Conservation (phyloP, 1,140 invertebrate species). For the Dreissena polymorpha region DNA sequence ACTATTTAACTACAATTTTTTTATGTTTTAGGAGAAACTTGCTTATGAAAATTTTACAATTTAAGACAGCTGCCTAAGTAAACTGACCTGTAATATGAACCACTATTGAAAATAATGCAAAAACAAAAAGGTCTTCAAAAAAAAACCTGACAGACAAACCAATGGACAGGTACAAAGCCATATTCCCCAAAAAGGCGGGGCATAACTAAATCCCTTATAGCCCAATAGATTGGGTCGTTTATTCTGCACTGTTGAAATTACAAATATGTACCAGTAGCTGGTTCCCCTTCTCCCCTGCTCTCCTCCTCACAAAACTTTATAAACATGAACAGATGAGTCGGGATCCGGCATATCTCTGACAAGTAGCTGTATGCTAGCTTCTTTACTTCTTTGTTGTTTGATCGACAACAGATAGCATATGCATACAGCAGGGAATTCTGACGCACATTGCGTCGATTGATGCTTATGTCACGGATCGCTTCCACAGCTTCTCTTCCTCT, state of each 20-base stretch:
- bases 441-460: constrained; percentile 73
- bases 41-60: neutral
- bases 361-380: constrained; percentile 60
- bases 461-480: constrained; percentile 72
- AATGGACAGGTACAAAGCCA: too few relatives aligned
- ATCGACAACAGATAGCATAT: constrained; percentile 75
- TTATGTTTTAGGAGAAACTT: neutral
- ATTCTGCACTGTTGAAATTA: too few relatives aligned
- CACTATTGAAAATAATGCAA: neutral
- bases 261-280: neutral
- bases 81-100: neutral
- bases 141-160: neutral
- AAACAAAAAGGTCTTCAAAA: neutral
- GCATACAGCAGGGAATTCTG: constrained; percentile 74
- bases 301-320: constrained; percentile 69
- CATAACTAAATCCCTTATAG: too few relatives aligned
- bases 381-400: constrained; percentile 64
- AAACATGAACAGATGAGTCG: constrained; percentile 79
- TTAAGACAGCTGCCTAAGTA: too few relatives aligned
- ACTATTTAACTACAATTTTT: neutral
- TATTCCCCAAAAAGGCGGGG: too few relatives aligned
- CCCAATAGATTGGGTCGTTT: too few relatives aligned
- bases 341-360: constrained; percentile 76
- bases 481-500: constrained; percentile 71
- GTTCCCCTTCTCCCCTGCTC: constrained; percentile 19